Conservation (phyloP, 2,113 vertebrate species). For the Empidonax alnorum region DNA sequence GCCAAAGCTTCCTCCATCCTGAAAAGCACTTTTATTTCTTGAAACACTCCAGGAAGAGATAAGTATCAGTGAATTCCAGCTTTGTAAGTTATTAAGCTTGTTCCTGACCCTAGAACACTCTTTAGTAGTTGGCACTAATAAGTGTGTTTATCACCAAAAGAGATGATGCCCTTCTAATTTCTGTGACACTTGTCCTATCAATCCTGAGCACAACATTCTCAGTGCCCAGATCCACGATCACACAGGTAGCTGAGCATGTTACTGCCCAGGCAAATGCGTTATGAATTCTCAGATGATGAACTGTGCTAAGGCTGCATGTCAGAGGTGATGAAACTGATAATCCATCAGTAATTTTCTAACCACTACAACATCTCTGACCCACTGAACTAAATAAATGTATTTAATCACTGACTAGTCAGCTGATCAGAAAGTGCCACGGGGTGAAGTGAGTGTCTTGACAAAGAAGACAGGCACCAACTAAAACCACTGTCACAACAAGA, state of each 20-base stretch:
- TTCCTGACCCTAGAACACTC: background rate
- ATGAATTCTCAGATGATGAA: slow-evolving; percentile 73
- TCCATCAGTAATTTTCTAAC: slow-evolving; percentile 82
- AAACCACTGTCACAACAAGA: slow-evolving; percentile 41
- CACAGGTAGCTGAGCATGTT: slow-evolving; percentile 75
- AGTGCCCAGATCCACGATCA: slow-evolving; percentile 42
- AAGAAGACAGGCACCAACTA: slow-evolving; percentile 50
- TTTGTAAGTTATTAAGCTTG: background rate
- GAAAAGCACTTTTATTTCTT: background rate
- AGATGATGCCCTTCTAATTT: slow-evolving; percentile 4
- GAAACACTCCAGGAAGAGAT: background rate
- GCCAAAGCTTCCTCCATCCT: background rate
- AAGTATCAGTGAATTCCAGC: background rate
- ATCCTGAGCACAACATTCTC: slow-evolving; percentile 14
- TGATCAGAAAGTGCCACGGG: slow-evolving; percentile 63
- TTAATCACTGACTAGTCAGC: slow-evolving; percentile 74
- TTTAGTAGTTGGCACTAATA: background rate
- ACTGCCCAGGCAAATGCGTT: slow-evolving; percentile 63
- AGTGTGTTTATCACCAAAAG: background rate
- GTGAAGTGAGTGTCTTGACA: slow-evolving; percentile 52
- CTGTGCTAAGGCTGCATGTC: slow-evolving; percentile 67
- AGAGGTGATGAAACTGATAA: slow-evolving; percentile 77
- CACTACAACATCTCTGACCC: slow-evolving; percentile 76
- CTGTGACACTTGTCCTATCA: slow-evolving; percentile 26
- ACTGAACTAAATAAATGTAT: slow-evolving; percentile 81